Conservation (phyloP, 2,888 invertebrate species). For the Acleris sparsana region DNA sequence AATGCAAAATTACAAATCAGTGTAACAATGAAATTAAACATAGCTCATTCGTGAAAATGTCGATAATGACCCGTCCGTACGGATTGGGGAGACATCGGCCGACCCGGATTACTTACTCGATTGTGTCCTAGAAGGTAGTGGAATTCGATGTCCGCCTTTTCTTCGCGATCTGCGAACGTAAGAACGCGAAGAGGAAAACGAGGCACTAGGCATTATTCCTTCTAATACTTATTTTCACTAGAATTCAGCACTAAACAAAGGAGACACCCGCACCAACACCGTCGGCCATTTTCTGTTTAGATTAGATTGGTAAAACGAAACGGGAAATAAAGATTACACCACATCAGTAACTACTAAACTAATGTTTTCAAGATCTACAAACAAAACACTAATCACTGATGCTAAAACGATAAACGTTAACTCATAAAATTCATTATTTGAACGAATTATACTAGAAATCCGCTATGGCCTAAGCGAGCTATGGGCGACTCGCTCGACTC, state of each 20-base stretch:
- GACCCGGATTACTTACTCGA: constrained; percentile 88
- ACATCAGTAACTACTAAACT: constrained; percentile 61
- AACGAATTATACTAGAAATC: constrained; percentile 66
- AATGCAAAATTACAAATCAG: constrained; percentile 10
- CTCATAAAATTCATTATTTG: constrained; percentile 74
- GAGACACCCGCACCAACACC: constrained; percentile 90
- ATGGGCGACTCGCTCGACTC: constrained; percentile 73
- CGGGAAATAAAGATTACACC: constrained; percentile 69
- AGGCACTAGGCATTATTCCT: constrained; percentile 96
- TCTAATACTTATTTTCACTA: constrained; percentile 80
- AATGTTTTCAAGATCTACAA: constrained; percentile 53
- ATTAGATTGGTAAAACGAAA: constrained; percentile 80
- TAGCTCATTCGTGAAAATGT: constrained; percentile 58
- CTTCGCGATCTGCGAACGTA: constrained; percentile 95
- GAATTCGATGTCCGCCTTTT: constrained; percentile 95
- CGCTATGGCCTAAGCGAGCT: constrained; percentile 68
- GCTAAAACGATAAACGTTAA: constrained; percentile 65
- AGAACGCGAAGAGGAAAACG: constrained; percentile 96
- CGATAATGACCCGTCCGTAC: constrained; percentile 63
- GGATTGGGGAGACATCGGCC: constrained; percentile 70
- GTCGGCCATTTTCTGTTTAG: constrained; percentile 93
- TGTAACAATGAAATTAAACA: constrained; percentile 42
- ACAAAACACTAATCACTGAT: constrained; percentile 71
- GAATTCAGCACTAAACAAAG: constrained; percentile 89
- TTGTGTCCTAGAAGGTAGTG: constrained; percentile 91